These are phyloP conservation scores for Paradoxurus hermaphroditus DNA, from an alignment of 2,113 vertebrate species.

Conservation along the genomic window DNA sequence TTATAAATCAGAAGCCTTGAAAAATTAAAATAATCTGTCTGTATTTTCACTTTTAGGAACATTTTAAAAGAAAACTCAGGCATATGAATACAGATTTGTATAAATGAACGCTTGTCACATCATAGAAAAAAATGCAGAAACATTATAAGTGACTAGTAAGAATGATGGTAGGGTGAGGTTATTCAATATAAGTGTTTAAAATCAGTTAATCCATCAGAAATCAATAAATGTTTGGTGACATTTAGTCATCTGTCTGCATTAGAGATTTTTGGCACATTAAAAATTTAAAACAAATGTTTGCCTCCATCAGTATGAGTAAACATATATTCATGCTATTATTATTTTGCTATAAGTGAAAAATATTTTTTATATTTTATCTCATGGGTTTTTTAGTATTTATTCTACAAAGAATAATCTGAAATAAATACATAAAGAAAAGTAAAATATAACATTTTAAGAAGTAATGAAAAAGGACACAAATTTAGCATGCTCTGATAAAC, in stretches of 20 bases:
- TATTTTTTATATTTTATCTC: background rate
- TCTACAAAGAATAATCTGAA: background rate
- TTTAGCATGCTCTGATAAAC: background rate
- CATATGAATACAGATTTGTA: background rate
- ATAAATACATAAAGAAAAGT: background rate
- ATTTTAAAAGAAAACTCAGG: background rate
- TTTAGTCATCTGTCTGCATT: background rate
- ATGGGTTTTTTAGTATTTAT: background rate
- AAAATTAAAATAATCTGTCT: background rate
- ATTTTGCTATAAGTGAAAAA: background rate
- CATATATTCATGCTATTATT: background rate
- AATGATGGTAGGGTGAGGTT: background rate
- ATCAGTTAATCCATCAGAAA: background rate
- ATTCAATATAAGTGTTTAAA: background rate
- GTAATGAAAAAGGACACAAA: background rate
- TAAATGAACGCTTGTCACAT: background rate
- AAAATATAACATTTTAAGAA: background rate
- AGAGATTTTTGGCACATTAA: background rate
- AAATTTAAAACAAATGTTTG: background rate
- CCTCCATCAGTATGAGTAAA: background rate
- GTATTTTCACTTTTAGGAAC: background rate
- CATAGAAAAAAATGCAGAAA: background rate
- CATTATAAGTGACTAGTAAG: background rate
- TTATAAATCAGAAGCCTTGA: background rate
- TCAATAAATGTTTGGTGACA: background rate